A percentile compares a stretch with the other conserved stretches of the same genome.
Evolutionary conservation across 1,140 invertebrate species (phyloP).

Genomic region (Araneus ventricosus): DNA sequence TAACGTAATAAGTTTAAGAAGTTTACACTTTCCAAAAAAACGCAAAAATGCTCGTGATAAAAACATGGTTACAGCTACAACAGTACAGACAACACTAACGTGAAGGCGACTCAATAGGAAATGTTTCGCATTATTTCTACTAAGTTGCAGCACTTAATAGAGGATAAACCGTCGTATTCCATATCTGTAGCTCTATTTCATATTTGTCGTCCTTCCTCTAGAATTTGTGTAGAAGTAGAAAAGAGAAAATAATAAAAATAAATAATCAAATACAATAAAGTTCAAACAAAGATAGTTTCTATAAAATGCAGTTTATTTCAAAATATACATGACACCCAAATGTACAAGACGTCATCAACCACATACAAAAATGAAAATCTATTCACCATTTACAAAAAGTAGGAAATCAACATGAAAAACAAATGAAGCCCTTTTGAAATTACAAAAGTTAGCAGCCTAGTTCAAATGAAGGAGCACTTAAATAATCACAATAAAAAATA

Average conservation of each 20-base stretch:
- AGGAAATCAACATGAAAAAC: not conserved
- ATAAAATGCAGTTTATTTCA: constrained; percentile 45
- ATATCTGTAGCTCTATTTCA: too few species aligned
- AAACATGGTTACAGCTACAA: too few species aligned
- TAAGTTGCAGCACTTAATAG: too few species aligned
- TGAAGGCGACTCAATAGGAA: too few species aligned
- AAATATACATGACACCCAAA: constrained; percentile 15
- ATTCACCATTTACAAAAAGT: not conserved
- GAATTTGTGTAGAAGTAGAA: not conserved
- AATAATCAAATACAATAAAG: too few species aligned
- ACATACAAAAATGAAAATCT: not conserved
- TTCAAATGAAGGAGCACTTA: constrained; percentile 12
- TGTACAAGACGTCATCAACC: constrained; percentile 15
- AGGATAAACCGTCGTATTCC: too few species aligned
- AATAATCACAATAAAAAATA: constrained; percentile 38
- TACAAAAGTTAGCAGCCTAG: not conserved
- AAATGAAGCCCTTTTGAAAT: constrained; percentile 21
- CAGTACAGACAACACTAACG: too few species aligned
- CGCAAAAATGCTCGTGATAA: too few species aligned
- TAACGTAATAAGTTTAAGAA: too few species aligned
- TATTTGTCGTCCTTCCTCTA: too few species aligned
- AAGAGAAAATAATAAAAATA: not conserved
- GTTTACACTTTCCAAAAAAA: too few species aligned
- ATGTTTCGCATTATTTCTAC: too few species aligned
- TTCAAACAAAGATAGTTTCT: not conserved